phyloP scores from a whole-genome alignment of 2,113 vertebrate species.

The Indicator maculatus region DNA sequence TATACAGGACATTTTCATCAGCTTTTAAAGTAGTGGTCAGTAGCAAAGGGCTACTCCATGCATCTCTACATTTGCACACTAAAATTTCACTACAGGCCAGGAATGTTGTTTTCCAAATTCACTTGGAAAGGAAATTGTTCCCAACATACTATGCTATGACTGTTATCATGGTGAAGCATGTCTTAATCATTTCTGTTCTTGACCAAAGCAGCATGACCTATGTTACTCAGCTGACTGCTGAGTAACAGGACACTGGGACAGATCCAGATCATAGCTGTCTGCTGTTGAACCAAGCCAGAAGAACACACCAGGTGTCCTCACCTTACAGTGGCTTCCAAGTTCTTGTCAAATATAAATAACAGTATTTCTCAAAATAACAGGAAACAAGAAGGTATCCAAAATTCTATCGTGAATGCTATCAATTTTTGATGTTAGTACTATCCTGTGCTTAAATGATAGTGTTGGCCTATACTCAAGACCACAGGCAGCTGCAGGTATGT shows the following conservation, averaged over 20 bases:
- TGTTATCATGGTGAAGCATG: rapidly evolving
- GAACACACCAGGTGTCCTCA: not conserved
- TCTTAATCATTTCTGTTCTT: not conserved
- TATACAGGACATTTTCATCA: not conserved
- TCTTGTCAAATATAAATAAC: not conserved
- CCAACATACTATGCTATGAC: not conserved
- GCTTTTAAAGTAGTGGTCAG: not conserved
- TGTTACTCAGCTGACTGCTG: not conserved
- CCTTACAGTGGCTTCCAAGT: not conserved
- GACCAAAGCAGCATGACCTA: not conserved
- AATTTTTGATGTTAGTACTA: not conserved
- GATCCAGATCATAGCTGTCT: not conserved
- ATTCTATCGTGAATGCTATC: not conserved
- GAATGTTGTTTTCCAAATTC: not conserved
- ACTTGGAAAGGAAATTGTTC: not conserved
- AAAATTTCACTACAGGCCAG: not conserved
- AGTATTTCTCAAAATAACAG: not conserved
- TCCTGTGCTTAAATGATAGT: not conserved
- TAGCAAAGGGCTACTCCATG: not conserved
- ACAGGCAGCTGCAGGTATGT: not conserved
- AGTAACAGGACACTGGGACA: not conserved
- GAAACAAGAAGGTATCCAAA: not conserved
- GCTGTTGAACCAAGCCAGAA: not conserved
- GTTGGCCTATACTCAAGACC: not conserved
- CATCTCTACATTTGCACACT: not conserved